Conservation (phyloP, 2,888 invertebrate species). For the Micoletzkya japonica region DNA sequence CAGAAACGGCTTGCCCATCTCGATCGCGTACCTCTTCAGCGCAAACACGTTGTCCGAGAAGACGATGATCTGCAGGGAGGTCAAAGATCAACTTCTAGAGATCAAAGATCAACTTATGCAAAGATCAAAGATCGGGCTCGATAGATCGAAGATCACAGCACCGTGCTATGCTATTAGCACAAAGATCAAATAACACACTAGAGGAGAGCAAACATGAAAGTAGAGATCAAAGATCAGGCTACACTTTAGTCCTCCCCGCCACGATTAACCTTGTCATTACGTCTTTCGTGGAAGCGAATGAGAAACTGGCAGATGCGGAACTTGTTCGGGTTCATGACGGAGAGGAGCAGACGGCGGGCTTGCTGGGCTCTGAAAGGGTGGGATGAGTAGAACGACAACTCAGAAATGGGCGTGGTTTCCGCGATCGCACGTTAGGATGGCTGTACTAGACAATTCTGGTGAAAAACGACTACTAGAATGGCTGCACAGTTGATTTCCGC, state of each 20-base stretch:
- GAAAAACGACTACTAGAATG: no score
- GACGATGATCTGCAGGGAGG: constrained; percentile 77
- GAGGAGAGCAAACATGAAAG: background rate
- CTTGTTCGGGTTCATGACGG: constrained; percentile 98
- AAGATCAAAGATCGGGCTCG: no score
- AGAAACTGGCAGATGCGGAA: constrained; percentile 94
- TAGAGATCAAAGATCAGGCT: constrained; percentile 2
- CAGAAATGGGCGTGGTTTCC: background rate
- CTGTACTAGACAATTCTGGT: no score
- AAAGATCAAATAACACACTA: background rate
- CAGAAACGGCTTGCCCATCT: constrained; percentile 95
- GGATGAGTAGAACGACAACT: background rate
- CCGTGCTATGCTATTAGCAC: background rate
- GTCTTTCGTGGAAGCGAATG: constrained; percentile 85
- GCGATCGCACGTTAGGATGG: no score
- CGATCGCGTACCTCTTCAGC: constrained; percentile 91
- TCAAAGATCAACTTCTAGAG: background rate
- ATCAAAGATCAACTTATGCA: no score
- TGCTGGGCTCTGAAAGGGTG: constrained; percentile 72
- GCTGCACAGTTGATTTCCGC: no score
- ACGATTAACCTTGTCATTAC: constrained; percentile 80
- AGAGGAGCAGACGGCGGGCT: constrained; percentile 85
- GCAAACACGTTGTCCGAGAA: constrained; percentile 99
- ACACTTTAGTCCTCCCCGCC: background rate
- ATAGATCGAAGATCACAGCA: no score